Evolutionary conservation across 2,113 vertebrate genomes (phyloP).

Genomic region (Triplophysa siluroides): DNA sequence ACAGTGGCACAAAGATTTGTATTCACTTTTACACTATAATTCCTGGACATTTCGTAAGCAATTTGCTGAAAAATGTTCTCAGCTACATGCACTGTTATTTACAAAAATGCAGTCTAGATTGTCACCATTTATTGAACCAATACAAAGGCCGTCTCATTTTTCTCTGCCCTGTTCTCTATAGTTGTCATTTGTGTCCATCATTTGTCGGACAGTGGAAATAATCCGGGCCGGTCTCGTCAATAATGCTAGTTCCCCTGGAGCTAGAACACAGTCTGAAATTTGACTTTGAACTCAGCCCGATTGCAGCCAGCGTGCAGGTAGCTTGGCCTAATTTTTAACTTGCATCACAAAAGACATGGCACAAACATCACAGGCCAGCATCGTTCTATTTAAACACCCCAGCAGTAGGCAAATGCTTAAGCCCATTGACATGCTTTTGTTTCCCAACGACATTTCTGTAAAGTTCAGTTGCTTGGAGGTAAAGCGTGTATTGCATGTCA

Average conservation of each 20-base stretch:
- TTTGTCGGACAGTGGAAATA: slow-evolving; percentile 37
- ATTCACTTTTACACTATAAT: no score
- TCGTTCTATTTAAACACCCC: slow-evolving; percentile 45
- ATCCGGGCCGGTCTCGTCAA: slow-evolving; percentile 43
- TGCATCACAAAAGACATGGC: slow-evolving; percentile 13
- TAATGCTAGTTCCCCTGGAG: slow-evolving; percentile 44
- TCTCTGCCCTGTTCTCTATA: slow-evolving; percentile 23
- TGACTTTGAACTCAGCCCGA: slow-evolving; percentile 46
- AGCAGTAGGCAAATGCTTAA: slow-evolving; percentile 40
- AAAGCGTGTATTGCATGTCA: background rate
- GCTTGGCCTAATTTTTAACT: slow-evolving; percentile 42
- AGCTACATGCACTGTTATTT: no score
- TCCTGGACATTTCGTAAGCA: no score
- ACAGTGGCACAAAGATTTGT: no score
- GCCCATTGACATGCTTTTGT: slow-evolving; percentile 6
- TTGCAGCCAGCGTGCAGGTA: slow-evolving; percentile 6
- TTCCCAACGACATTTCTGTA: background rate
- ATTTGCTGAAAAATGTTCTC: no score
- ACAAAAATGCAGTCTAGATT: slow-evolving; percentile 6
- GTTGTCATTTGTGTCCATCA: slow-evolving; percentile 26
- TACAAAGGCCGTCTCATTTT: background rate
- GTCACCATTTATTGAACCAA: background rate
- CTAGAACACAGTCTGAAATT: slow-evolving; percentile 30
- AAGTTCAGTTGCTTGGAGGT: background rate
- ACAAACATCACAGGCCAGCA: slow-evolving; percentile 38